Percentiles rank a stretch among this genome's conserved stretches.
phyloP scores from a whole-genome alignment of 2,888 invertebrate species.

The Cosmopolites sordidus region DNA sequence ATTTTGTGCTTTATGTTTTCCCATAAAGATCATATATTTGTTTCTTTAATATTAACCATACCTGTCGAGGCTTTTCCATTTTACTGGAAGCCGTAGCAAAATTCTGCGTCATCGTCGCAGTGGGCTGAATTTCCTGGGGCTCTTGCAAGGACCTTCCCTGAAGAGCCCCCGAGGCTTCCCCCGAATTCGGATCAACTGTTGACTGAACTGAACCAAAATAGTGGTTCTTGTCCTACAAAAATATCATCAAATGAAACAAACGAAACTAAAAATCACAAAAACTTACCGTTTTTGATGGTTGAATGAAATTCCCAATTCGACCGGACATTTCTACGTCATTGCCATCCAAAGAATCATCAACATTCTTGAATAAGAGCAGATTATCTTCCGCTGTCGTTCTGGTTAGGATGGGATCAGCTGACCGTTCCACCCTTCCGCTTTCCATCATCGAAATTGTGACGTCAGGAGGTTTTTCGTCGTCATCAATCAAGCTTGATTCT shows the following conservation, averaged over 20 bases:
- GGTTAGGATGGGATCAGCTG: constrained; percentile 50
- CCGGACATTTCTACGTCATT: constrained; percentile 52
- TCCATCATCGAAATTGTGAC: neutral
- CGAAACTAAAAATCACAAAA: neutral
- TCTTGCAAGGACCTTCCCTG: constrained; percentile 64
- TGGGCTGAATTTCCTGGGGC: constrained; percentile 56
- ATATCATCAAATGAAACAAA: neutral
- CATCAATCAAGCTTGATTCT: neutral
- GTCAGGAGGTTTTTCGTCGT: neutral
- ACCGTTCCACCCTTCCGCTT: constrained; percentile 32
- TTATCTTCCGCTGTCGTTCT: constrained; percentile 51
- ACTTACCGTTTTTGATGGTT: constrained; percentile 55
- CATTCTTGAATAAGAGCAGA: constrained; percentile 53
- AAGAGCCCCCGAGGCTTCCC: constrained; percentile 75
- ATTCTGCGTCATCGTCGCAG: constrained; percentile 48
- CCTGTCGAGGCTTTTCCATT: constrained; percentile 27
- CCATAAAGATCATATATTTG: too few relatives aligned
- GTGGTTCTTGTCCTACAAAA: constrained; percentile 45
- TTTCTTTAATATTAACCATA: too few relatives aligned
- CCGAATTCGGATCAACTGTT: constrained; percentile 52
- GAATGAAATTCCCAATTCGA: constrained; percentile 47
- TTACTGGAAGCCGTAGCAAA: constrained; percentile 48
- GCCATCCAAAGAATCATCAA: constrained; percentile 51
- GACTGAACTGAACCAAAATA: constrained; percentile 35
- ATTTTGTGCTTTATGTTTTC: too few relatives aligned